A percentile compares a stretch with the other conserved stretches of the same genome.
phyloP scores from a whole-genome alignment of 2,888 invertebrate genomes.

The Amphimallon solstitiale region DNA sequence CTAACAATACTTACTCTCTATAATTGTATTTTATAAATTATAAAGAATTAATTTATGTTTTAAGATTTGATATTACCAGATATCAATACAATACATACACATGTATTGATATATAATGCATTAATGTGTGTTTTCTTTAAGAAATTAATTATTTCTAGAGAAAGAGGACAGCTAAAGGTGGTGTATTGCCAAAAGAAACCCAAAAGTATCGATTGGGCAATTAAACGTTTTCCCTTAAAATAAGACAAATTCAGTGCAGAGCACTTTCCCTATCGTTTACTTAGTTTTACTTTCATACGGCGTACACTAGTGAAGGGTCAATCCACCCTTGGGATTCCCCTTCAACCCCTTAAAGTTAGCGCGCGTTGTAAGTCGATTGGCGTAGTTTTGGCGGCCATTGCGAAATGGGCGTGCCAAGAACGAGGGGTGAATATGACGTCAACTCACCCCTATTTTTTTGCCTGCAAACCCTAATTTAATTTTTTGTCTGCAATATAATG shows the following conservation, averaged over 20 bases:
- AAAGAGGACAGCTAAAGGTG: constrained; percentile 11
- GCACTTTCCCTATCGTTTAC: constrained; percentile 55
- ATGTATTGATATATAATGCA: too few species aligned
- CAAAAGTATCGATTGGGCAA: constrained; percentile 37
- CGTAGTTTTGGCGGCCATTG: constrained; percentile 55
- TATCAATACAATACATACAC: too few species aligned
- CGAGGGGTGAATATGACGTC: constrained; percentile 46
- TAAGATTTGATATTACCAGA: too few species aligned
- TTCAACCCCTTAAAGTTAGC: constrained; percentile 53
- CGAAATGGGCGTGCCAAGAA: constrained; percentile 52
- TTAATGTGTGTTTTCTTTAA: too few species aligned
- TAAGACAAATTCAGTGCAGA: constrained; percentile 42
- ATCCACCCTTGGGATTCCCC: constrained; percentile 51
- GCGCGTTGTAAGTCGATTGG: constrained; percentile 52
- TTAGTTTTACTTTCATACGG: constrained; percentile 56
- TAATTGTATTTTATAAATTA: too few species aligned
- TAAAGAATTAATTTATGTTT: too few species aligned
- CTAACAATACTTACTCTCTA: too few species aligned
- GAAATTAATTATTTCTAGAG: too few species aligned
- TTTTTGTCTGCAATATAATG: constrained; percentile 34
- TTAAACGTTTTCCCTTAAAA: constrained; percentile 42
- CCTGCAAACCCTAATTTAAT: constrained; percentile 34
- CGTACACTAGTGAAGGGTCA: constrained; percentile 48
- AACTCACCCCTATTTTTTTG: constrained; percentile 29
- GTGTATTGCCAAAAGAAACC: neutral